Percentiles rank a stretch among this genome's conserved stretches.
Evolutionary conservation across 64 coral and sea anemone species (phyloP).

Genomic region (Platygyra sinensis): DNA sequence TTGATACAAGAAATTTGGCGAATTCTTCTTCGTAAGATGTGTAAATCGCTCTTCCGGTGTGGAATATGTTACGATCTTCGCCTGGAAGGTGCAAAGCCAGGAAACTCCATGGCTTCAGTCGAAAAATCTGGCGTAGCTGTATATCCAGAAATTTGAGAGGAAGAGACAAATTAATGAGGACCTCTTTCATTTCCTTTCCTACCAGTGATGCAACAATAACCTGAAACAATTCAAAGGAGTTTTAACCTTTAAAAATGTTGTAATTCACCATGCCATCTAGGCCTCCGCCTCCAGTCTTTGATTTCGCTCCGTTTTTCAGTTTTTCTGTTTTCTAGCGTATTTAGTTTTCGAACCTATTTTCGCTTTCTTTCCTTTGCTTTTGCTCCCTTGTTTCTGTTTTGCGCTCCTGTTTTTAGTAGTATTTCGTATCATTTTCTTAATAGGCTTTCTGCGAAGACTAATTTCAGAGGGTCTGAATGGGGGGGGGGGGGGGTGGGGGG

Average conservation of each 20-base stretch:
- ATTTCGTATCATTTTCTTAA: too few relatives aligned
- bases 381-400: background rate
- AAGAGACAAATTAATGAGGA: slow-evolving; percentile 12
- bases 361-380: background rate
- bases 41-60: slow-evolving; percentile 34
- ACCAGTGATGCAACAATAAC: slow-evolving; percentile 39
- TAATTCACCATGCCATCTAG: background rate
- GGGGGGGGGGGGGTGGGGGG: too few relatives aligned
- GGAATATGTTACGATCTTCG: slow-evolving; percentile 21
- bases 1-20: slow-evolving; percentile 42
- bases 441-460: too few relatives aligned
- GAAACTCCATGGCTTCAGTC: slow-evolving; percentile 38
- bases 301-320: too few relatives aligned
- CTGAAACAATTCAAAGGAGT: background rate
- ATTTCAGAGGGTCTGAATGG: too few relatives aligned
- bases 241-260: background rate
- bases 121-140: slow-evolving; percentile 39
- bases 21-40: slow-evolving; percentile 37
- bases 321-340: too few relatives aligned
- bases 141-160: slow-evolving; percentile 23
- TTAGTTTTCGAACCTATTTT: too few relatives aligned
- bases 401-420: too few relatives aligned
- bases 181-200: slow-evolving; percentile 38
- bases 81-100: slow-evolving; percentile 20
- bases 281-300: background rate